phyloP scores from a whole-genome alignment of 2,797 vertebrate species.

The Enteromius trimaculatus region DNA sequence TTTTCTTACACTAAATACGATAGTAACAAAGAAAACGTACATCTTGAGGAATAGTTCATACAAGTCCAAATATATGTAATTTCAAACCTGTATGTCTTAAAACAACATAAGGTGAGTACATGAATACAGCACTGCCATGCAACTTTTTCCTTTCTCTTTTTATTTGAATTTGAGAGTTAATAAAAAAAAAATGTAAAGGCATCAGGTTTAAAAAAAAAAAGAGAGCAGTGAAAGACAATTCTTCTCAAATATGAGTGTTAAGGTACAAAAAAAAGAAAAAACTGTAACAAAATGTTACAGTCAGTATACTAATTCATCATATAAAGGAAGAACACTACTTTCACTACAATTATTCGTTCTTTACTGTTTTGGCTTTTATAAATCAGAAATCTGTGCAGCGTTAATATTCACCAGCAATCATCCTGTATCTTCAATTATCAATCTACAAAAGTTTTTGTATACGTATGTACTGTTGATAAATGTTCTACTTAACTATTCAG shows the following conservation, averaged over 20 bases:
- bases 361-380: not conserved
- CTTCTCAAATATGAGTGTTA: slow-evolving; percentile 2
- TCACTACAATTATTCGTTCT: not conserved
- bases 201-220: not conserved
- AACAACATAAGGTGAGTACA: not conserved
- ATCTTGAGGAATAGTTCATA: not conserved
- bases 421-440: not conserved
- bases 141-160: not conserved
- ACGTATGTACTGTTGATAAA: not conserved
- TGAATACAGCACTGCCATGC: not conserved
- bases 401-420: not conserved
- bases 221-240: not conserved
- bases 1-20: not conserved
- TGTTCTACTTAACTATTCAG: not conserved
- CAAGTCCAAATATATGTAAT: not conserved
- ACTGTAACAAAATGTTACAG: not conserved
- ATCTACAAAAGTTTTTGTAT: not conserved
- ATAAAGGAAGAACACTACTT: not conserved
- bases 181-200: not conserved
- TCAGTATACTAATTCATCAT: not conserved
- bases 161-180: not conserved
- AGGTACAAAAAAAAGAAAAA: not conserved
- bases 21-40: not conserved
- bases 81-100: not conserved
- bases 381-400: not conserved